phyloP scores from a whole-genome alignment of 2,888 invertebrate species.

The Thyatira batis region DNA sequence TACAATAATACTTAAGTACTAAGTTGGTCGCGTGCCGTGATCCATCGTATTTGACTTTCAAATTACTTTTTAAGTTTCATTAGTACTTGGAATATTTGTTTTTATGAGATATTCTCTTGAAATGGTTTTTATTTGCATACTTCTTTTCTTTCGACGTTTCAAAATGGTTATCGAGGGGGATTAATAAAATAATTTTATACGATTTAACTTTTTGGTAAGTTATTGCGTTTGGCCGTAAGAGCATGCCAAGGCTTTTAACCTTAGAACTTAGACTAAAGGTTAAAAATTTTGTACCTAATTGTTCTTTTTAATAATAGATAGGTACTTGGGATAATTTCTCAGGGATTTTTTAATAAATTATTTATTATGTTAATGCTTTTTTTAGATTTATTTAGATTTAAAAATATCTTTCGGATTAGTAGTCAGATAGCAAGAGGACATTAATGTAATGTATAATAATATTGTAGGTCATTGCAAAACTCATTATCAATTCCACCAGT shows the following conservation, averaged over 20 bases:
- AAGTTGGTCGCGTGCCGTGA: conserved; percentile 41
- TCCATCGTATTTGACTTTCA: conserved; percentile 39
- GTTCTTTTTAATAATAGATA: not conserved
- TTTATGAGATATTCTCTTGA: conserved; percentile 9
- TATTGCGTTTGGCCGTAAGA: not conserved
- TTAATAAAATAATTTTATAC: not conserved
- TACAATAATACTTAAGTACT: conserved; percentile 36
- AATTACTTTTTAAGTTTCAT: conserved; percentile 34
- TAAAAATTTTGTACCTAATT: not conserved
- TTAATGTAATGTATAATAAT: not conserved
- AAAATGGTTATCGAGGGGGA: conserved; percentile 1
- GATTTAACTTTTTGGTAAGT: not conserved
- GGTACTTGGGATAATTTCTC: too few relatives aligned
- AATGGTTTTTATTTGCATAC: conserved; percentile 8
- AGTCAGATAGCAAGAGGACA: too few relatives aligned
- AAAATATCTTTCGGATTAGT: too few relatives aligned
- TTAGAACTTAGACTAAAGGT: not conserved
- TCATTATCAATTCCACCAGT: not conserved
- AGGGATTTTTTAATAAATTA: too few relatives aligned
- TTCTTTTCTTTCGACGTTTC: not conserved
- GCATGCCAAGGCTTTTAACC: not conserved
- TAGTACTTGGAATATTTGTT: conserved; percentile 27
- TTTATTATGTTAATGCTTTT: too few relatives aligned
- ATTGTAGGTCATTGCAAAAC: not conserved
- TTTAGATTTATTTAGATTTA: too few relatives aligned